Base-by-base conservation (phyloP, 2,888 invertebrate genomes). In the Diarsia mendica region DNA sequence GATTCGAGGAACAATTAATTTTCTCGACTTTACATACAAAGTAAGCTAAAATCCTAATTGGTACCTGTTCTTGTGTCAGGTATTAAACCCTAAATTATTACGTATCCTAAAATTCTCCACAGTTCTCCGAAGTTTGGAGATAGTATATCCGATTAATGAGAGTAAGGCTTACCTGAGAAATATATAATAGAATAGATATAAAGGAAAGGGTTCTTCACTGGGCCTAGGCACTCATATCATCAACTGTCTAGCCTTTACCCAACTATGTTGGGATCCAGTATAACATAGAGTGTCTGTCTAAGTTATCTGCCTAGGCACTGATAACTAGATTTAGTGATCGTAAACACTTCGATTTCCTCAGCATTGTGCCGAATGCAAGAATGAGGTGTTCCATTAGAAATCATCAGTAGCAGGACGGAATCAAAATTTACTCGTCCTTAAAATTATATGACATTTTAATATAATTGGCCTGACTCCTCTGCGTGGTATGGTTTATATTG, bases 11-110 rank as follows among this genome's bases (percentile, higher is more conserved):
- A 39, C 61, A 61, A 61, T 11, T 39, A 39, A 61, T 61, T 20
- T n/a, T 8, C 39, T 2, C 39, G 20, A 39, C 20, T 39, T 61
- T 39, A 20, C 20, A 33, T 20, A 60, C 60, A 33, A 60, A 64
- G 44, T 65, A 23, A 23, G 23, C 23, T 46, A 18, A 64, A 23
- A 46, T 23, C 8, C 48, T 49, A 28, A 53, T 53, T 53, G 44
- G 20, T 20, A 53, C 53, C 23, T 67, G 13, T 15, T 23, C 13
- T 23, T 23, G 55, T 2, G 0, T 23, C 15, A 44, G 15, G 15
- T 33, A 15, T n/a, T 53, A 51, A 20, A n/a, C n/a, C 15, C n/a
- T 48, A 49, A 72, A 55, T 55, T 72, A 72, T 72, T 13, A 20
- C 23, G 28, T 70, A 23, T 39, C 55, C 18, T 13, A 23, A 49